Base-by-base conservation (phyloP, 35 echinoderm and acorn worm genomes). In the Apostichopus japonicus region DNA sequence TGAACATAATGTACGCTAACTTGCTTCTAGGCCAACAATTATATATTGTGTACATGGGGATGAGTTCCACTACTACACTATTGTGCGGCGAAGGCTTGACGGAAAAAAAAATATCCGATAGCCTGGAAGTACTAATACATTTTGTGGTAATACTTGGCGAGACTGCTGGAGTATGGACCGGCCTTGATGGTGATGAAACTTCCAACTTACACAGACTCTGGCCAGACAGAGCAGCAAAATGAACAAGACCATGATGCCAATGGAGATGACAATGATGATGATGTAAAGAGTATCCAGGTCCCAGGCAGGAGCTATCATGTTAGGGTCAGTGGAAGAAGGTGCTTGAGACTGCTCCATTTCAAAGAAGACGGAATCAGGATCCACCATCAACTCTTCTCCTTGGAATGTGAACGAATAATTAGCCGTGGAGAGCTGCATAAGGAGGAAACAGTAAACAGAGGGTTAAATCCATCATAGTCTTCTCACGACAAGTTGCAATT, bases 401-500 rank as follows among this genome's bases (percentile, higher is more conserved):
- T 89, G 86, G 86, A 89, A 89, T 65, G 61, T 33, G 16, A 89
- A 89, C n/a, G 86, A 72, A 21, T 89, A 89, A 33, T 89, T 89
- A 23, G 86, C 86, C 11, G 22, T 89, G 24, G 63, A 89, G 59
- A 89, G 86, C 86, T 89, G 86, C 11, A 75, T 53, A 54, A 0
- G 52, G 15, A 65, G 13, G 61, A 24, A 61, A 25, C 11, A 72
- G 53, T 33, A 89, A 72, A 72, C 3, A 73, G 59, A 11, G 8
- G 72, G 7, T 75, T n/a, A 75, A 75, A 23, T 61, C 33, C 2
- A 44, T 44, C 33, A 4, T 44, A 44, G 33, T 44, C 27, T 33
- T 33, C 27, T 33, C 27, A 44, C 4, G 33, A 44, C 33, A 44
- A 44, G 33, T 44, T 44, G 33, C 33, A 3, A 44, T 44, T 44